Evolutionary conservation across 2,797 vertebrate species (phyloP), one percentile per base, ranked within the genome.

Genomic region (Halcyon smyrnensis): DNA sequence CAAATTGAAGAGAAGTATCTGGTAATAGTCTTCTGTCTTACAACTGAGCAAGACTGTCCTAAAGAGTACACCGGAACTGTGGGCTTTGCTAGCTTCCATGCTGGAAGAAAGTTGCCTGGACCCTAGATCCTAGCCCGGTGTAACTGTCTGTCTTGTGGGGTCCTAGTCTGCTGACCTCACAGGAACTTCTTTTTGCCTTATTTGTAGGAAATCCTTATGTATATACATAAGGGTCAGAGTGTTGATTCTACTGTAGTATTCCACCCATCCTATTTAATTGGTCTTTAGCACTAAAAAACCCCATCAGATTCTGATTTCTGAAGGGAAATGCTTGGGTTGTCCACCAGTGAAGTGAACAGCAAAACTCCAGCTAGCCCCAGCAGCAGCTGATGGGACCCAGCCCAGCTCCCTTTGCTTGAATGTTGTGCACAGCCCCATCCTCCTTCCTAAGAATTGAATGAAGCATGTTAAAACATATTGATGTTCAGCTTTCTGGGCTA

Each of bases 141-240:
- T 62, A n/a, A 15, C 2, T n/a, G 27, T 8, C 14, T 15, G 11
- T 32, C 32, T n/a, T 54, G 46, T 17, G 70, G n/a, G 15, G 68
- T 56, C 56, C 67, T 39, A 53, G 34, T 36, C 41, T 1, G 1
- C 37, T 12, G 15, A 30, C 27, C 36, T 74, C 43, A 16, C 0
- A 0, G 39, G 19, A 77, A 41, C 21, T 68, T 39, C 48, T 50
- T 84, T 84, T 74, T 69, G 15, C 43, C 39, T 85, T 79, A 53
- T 88, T 68, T 39, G 3, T 41, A 45, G 23, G 57, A 57, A 74
- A 3, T 46, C 45, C 45, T 77, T 48, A 8, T 3, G 6, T 34
- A 2, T 4, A 51, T 30, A 51, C 50, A 18, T 64, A 51, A 69
- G 63, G 30, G 53, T 73, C 34, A 23, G 64, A n/a, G 18, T 9